Evolutionary conservation across 2,888 invertebrate genomes (phyloP).

Genomic region (Sarcophaga rosellei): DNA sequence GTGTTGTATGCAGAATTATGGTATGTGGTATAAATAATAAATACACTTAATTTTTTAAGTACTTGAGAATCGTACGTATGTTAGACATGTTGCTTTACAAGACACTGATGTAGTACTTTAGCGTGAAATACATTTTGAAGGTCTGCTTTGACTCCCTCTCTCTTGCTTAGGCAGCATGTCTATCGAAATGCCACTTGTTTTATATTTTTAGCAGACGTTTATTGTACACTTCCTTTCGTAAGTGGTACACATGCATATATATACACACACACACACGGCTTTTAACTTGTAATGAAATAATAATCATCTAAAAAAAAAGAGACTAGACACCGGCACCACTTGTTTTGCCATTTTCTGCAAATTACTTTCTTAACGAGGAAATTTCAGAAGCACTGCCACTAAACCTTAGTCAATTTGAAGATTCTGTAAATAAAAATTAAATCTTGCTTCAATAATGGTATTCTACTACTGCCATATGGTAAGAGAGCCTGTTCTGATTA

Average conservation of each 20-base stretch:
- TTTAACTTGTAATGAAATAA: conserved; percentile 66
- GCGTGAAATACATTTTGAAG: not conserved
- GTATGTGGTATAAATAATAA: conserved; percentile 12
- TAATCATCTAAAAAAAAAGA: conserved; percentile 63
- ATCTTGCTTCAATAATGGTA: not conserved
- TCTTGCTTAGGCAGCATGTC: conserved; percentile 33
- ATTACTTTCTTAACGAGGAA: conserved; percentile 5
- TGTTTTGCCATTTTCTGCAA: conserved; percentile 39
- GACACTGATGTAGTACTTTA: not conserved
- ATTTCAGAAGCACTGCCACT: not conserved
- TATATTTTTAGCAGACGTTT: conserved; percentile 39
- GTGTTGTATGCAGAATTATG: not conserved
- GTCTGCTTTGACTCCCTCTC: conserved; percentile 15
- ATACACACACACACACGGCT: not conserved
- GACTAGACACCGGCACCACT: conserved; percentile 28
- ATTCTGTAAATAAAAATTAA: too few species aligned
- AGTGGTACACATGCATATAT: not conserved
- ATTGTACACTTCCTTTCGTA: not conserved
- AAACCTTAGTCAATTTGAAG: too few species aligned
- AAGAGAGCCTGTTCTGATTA: too few species aligned
- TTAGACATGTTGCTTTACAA: too few species aligned
- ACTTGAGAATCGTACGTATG: conserved; percentile 42
- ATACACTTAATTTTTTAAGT: conserved; percentile 33
- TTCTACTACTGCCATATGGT: not conserved
- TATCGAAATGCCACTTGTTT: conserved; percentile 67